A percentile compares a stretch with the other conserved stretches of the same genome.
Evolutionary conservation across 1,140 invertebrate genomes (phyloP).

Genomic region (Anadara kagoshimensis): DNA sequence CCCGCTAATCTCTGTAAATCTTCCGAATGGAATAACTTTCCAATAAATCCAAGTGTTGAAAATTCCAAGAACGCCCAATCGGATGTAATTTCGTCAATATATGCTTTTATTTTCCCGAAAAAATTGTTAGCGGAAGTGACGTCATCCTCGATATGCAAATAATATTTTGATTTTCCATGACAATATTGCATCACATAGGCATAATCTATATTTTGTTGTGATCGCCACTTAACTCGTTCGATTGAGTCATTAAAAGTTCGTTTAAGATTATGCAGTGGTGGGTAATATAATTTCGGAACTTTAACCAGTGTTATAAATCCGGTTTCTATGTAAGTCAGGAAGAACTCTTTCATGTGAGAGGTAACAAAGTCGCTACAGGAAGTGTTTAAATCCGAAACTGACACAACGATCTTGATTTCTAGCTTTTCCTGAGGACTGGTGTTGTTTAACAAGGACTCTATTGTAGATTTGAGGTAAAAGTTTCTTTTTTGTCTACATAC

Average conservation of each 20-base stretch:
- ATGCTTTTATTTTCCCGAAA: conserved; percentile 59
- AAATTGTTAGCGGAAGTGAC: conserved; percentile 57
- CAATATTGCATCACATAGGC: conserved; percentile 65
- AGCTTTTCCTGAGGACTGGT: conserved; percentile 22
- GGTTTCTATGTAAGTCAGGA: conserved; percentile 29
- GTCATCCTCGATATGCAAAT: conserved; percentile 71
- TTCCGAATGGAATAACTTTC: conserved; percentile 66
- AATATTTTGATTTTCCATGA: conserved; percentile 59
- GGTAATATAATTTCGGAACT: conserved; percentile 61
- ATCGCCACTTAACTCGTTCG: conserved; percentile 61
- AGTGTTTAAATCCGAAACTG: conserved; percentile 44
- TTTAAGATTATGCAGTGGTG: conserved; percentile 59
- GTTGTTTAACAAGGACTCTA: conserved; percentile 38
- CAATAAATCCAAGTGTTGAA: conserved; percentile 68
- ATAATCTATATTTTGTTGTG: conserved; percentile 71
- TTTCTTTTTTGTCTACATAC: conserved; percentile 26
- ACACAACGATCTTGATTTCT: conserved; percentile 42
- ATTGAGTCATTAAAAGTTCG: conserved; percentile 65
- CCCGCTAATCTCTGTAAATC: conserved; percentile 63
- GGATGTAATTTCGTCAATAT: conserved; percentile 48
- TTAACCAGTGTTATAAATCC: conserved; percentile 69
- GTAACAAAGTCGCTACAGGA: conserved; percentile 44
- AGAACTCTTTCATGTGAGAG: conserved; percentile 37
- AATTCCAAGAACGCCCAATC: conserved; percentile 68
- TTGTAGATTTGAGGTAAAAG: conserved; percentile 36